A percentile compares a stretch with the other conserved stretches of the same genome.
phyloP scores from a whole-genome alignment of 2,888 invertebrate genomes.

The Drosophila melanosoma region DNA sequence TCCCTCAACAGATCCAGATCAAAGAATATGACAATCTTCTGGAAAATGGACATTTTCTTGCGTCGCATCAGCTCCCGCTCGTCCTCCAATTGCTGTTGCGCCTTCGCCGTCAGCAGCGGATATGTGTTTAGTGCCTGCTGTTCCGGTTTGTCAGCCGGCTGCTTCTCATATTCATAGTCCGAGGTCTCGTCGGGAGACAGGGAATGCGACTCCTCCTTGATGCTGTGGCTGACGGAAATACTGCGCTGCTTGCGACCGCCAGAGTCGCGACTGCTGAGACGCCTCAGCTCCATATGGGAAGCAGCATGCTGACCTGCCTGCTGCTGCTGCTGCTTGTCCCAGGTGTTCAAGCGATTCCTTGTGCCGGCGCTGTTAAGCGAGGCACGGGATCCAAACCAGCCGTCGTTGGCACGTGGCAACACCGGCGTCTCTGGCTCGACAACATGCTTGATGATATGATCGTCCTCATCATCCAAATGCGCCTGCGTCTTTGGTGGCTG shows the following conservation, averaged over 20 bases:
- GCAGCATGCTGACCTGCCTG: constrained; percentile 36
- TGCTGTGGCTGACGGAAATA: constrained; percentile 78
- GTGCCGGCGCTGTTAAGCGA: constrained; percentile 73
- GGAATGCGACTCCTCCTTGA: constrained; percentile 69
- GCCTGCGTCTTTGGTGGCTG: constrained; percentile 65
- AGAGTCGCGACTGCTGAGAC: constrained; percentile 70
- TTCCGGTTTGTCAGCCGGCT: constrained; percentile 6
- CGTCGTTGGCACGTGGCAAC: constrained; percentile 86
- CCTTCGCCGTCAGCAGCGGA: constrained; percentile 41
- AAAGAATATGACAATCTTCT: constrained; percentile 88
- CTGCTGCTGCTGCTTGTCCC: constrained; percentile 67
- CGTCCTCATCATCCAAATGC: constrained; percentile 86
- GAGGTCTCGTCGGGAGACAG: constrained; percentile 31
- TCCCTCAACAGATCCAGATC: constrained; percentile 90
- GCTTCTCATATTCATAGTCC: constrained; percentile 26
- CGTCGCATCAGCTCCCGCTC: constrained; percentile 63
- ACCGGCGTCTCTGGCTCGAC: constrained; percentile 89
- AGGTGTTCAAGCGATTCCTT: constrained; percentile 70
- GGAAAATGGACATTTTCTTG: constrained; percentile 85
- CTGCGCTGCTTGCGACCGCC: constrained; percentile 64
- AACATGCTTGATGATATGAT: constrained; percentile 87
- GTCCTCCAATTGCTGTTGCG: constrained; percentile 63
- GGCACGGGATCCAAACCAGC: constrained; percentile 82
- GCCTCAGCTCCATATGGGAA: constrained; percentile 66
- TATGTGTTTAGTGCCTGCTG: constrained; percentile 7